Conservation (phyloP, 2,888 invertebrate species). For the Polylopha cassiicola region DNA sequence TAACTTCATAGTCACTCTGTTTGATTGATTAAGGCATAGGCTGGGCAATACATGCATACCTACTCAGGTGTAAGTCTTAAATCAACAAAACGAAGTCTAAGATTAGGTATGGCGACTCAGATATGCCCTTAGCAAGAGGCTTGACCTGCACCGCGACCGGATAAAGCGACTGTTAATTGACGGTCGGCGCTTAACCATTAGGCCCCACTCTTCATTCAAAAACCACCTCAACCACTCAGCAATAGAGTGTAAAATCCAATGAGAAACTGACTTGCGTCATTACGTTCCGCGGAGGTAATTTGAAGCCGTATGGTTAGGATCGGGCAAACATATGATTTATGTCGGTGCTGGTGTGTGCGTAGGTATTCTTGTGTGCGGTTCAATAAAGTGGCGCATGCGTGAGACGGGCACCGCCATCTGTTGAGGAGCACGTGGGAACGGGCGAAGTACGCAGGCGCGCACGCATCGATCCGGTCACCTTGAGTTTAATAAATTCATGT, state of each 20-base stretch:
- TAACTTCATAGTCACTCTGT: too few relatives aligned
- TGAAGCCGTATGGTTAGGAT: slow-evolving; percentile 66
- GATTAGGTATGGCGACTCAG: slow-evolving; percentile 19
- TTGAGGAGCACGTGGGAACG: slow-evolving; percentile 62
- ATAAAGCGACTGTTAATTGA: slow-evolving; percentile 61
- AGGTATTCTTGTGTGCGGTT: slow-evolving; percentile 47
- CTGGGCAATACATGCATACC: too few relatives aligned
- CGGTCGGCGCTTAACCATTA: slow-evolving; percentile 40
- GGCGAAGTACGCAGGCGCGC: slow-evolving; percentile 47
- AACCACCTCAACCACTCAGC: slow-evolving; percentile 11
- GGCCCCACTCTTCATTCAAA: slow-evolving; percentile 24
- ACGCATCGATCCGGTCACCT: slow-evolving; percentile 68
- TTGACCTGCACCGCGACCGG: slow-evolving; percentile 41
- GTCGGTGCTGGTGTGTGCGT: slow-evolving; percentile 41
- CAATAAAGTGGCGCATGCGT: slow-evolving; percentile 70
- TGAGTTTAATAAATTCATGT: slow-evolving; percentile 70
- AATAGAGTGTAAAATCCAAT: slow-evolving; percentile 34
- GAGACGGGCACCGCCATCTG: slow-evolving; percentile 63
- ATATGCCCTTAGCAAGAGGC: slow-evolving; percentile 30
- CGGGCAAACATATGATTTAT: slow-evolving; percentile 70
- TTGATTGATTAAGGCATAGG: too few relatives aligned
- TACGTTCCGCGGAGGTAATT: slow-evolving; percentile 61
- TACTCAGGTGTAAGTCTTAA: too few relatives aligned
- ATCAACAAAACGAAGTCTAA: too few relatives aligned
- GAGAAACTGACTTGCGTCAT: slow-evolving; percentile 52